phyloP scores from a whole-genome alignment of 2,888 invertebrate genomes.

The Aplocera efformata region DNA sequence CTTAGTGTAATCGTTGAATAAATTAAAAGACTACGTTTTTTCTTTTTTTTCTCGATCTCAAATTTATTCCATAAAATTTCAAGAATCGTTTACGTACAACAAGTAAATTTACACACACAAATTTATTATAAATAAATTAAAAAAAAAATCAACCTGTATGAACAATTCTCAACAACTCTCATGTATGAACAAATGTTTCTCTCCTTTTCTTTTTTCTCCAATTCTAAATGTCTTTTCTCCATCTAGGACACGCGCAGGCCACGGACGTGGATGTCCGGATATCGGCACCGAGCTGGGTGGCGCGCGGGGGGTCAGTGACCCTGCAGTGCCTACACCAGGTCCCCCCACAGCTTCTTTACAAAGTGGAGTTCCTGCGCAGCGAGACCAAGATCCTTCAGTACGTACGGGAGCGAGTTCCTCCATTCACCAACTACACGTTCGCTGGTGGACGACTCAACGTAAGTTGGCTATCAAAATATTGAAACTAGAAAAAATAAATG shows the following conservation, averaged over 20 bases:
- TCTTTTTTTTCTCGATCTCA: no score
- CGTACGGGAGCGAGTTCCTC: slow-evolving; percentile 87
- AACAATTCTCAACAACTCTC: no score
- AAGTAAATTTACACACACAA: no score
- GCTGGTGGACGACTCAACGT: slow-evolving; percentile 87
- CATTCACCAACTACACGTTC: slow-evolving; percentile 83
- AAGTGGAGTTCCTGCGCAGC: slow-evolving; percentile 82
- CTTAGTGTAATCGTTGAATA: no score
- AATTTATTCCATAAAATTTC: no score
- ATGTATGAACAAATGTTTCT: background rate
- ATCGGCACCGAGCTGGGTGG: slow-evolving; percentile 86
- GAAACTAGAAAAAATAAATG: no score
- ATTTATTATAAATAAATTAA: no score
- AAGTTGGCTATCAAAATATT: slow-evolving; percentile 75
- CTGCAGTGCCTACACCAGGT: slow-evolving; percentile 89
- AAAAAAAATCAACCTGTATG: no score
- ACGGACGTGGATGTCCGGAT: slow-evolving; percentile 83
- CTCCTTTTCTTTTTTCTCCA: background rate
- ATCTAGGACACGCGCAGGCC: slow-evolving; percentile 60
- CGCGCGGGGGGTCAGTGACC: slow-evolving; percentile 85
- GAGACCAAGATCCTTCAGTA: slow-evolving; percentile 88
- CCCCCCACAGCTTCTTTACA: slow-evolving; percentile 86
- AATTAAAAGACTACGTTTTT: no score
- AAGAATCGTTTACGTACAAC: no score
- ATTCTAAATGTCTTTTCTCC: no score